These are phyloP conservation scores for Euphonia xanthogaster DNA, from an alignment of 2,797 vertebrate species.

Conservation along the genomic window DNA sequence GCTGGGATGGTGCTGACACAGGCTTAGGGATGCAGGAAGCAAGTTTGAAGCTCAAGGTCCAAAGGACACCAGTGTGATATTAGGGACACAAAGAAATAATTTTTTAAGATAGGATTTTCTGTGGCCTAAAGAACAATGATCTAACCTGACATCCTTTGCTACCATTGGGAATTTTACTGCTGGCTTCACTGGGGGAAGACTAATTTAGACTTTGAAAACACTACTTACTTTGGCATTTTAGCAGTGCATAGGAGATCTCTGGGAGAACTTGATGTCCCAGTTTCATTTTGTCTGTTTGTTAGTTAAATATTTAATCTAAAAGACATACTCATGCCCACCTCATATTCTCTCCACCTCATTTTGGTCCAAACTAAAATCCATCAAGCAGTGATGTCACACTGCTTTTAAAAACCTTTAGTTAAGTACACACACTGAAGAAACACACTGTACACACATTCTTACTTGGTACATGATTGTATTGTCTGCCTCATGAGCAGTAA, in stretches of 20 bases:
- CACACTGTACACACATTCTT: not conserved
- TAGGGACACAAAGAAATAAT: not conserved
- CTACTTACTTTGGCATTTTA: not conserved
- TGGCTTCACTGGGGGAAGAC: not conserved
- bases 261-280: not conserved
- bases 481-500: not conserved
- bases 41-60: not conserved
- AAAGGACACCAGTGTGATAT: not conserved
- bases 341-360: not conserved
- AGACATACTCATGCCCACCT: not conserved
- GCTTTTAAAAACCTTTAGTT: not conserved
- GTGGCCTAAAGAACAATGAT: not conserved
- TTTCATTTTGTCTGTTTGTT: not conserved
- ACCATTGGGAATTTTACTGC: not conserved
- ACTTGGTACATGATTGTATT: not conserved
- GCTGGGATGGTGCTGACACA: not conserved
- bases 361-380: not conserved
- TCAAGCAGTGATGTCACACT: not conserved
- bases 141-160: not conserved
- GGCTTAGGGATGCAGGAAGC: not conserved
- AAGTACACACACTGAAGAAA: not conserved
- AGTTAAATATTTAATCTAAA: slow-evolving; percentile 5
- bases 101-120: not conserved
- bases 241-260: not conserved
- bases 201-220: not conserved